Percentiles rank a stretch among this genome's conserved stretches.
Conservation (phyloP, 2,113 vertebrate genomes). For the Plestiodon gilberti region DNA sequence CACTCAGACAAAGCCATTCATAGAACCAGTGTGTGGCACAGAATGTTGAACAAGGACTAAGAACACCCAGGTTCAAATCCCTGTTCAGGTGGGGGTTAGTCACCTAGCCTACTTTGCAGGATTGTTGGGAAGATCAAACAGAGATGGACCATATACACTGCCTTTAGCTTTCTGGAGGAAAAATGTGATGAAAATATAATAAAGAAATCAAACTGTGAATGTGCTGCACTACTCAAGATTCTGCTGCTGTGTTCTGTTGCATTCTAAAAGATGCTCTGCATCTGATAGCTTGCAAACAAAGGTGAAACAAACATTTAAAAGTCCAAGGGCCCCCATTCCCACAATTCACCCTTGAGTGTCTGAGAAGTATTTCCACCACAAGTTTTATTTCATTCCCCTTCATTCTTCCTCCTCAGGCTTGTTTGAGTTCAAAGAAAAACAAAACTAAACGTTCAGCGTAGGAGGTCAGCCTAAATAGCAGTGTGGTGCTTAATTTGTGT, state of each 20-base stretch:
- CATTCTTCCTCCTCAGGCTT: background rate
- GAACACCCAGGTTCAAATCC: too few species aligned
- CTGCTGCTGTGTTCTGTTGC: constrained; percentile 6
- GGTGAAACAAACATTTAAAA: constrained; percentile 25
- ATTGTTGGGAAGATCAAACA: too few species aligned
- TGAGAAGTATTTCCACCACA: background rate
- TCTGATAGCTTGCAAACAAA: constrained; percentile 26
- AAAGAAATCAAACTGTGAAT: too few species aligned
- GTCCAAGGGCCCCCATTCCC: constrained; percentile 4
- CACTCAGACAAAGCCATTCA: constrained; percentile 21
- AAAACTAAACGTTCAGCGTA: background rate
- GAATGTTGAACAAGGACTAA: too few species aligned
- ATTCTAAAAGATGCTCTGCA: constrained; percentile 17
- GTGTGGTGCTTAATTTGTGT: too few species aligned
- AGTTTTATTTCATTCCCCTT: constrained; percentile 12
- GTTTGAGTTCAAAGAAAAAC: background rate
- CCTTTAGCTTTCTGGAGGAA: too few species aligned
- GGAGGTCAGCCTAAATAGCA: background rate
- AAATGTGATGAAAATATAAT: too few species aligned
- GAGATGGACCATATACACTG: too few species aligned
- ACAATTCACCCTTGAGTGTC: constrained; percentile 27
- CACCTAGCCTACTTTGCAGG: too few species aligned
- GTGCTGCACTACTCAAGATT: constrained; percentile 30
- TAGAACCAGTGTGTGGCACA: background rate
- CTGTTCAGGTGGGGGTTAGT: too few species aligned